These are phyloP conservation scores for Oryzias melastigma DNA, from an alignment of 2,113 vertebrate species.

Conservation along the genomic window DNA sequence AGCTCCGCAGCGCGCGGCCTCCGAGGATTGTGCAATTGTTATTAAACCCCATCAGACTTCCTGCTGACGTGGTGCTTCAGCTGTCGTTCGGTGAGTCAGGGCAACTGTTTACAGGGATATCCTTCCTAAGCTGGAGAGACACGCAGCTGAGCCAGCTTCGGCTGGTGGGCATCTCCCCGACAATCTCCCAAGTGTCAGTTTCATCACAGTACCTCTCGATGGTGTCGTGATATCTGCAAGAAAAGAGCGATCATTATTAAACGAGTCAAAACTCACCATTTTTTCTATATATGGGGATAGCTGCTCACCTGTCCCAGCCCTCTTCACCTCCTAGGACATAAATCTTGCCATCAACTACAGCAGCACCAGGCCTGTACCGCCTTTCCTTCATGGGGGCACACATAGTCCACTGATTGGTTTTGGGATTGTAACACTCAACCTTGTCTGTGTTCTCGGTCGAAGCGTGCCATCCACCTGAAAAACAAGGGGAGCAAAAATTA, in stretches of 20 bases:
- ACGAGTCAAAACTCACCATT: background rate
- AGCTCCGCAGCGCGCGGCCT: slow-evolving; percentile 2
- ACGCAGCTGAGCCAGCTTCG: slow-evolving; percentile 84
- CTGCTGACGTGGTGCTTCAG: slow-evolving; percentile 20
- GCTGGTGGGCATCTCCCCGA: slow-evolving; percentile 82
- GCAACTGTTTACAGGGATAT: slow-evolving; percentile 46
- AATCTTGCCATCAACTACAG: slow-evolving; percentile 80
- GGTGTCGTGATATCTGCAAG: slow-evolving; percentile 80
- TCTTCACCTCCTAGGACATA: slow-evolving; percentile 82
- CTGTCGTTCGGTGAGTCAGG: slow-evolving; percentile 53
- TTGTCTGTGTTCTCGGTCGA: slow-evolving; percentile 83
- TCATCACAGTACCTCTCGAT: slow-evolving; percentile 80
- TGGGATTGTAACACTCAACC: slow-evolving; percentile 81
- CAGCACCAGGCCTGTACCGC: slow-evolving; percentile 79
- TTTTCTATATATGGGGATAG: background rate
- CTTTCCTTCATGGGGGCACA: slow-evolving; percentile 83
- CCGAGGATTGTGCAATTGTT: background rate
- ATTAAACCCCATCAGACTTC: slow-evolving; percentile 1
- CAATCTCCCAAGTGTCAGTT: slow-evolving; percentile 78
- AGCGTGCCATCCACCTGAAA: slow-evolving; percentile 80
- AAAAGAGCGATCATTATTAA: background rate
- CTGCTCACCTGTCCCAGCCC: slow-evolving; percentile 78
- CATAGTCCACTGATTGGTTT: slow-evolving; percentile 81
- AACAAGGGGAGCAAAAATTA: background rate
- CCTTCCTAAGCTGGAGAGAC: slow-evolving; percentile 76